Evolutionary conservation across 2,888 invertebrate genomes (phyloP), one percentile per base, ranked within the genome.

Genomic region (Drosophila testacea): DNA sequence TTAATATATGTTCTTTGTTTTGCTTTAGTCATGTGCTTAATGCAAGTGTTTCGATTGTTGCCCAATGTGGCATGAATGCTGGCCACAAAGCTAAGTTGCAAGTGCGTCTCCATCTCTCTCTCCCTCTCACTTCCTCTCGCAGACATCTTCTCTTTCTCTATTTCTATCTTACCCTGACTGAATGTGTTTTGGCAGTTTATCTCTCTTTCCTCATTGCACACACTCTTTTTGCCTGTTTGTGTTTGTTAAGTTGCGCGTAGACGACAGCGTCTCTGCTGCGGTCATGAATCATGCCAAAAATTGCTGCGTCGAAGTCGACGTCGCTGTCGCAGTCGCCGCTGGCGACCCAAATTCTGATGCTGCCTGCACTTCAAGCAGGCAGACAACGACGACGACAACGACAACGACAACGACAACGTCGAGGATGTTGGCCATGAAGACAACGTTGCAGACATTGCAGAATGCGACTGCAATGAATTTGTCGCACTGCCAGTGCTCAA

Each of bases 251-350:
- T 79, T 73, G 82, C 77, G 77, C 77, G 72, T 69, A 73, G 78
- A 73, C 79, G 69, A 54, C 69, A 55, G 56, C 61, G 61, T 62
- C 34, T 61, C 61, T 70, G 79, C 69, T 81, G 83, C 70, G 69
- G 75, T 79, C 83, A 86, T 86, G 85, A 84, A 87, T 86, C 81
- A 86, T 81, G 79, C 81, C 77, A 83, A 86, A 86, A 83, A 81
- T 74, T 86, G 81, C 78, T 68, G 42, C 77, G 83, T 79, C 73
- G 70, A 64, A 61, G 69, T 7, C 34, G 32, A 4, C 32, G 13
- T 10, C 48, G 68, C 44, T 74, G 80, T 78, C 69, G 68, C 64
- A 63, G 70, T 72, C 67, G 68, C 68, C 69, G 74, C 57, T 67
- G 74, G 73, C 82, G 85, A 85, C 87, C 85, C 76, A 86, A 87